Conservation (phyloP, 2,888 invertebrate genomes). For the Drosophila multiciliata region DNA sequence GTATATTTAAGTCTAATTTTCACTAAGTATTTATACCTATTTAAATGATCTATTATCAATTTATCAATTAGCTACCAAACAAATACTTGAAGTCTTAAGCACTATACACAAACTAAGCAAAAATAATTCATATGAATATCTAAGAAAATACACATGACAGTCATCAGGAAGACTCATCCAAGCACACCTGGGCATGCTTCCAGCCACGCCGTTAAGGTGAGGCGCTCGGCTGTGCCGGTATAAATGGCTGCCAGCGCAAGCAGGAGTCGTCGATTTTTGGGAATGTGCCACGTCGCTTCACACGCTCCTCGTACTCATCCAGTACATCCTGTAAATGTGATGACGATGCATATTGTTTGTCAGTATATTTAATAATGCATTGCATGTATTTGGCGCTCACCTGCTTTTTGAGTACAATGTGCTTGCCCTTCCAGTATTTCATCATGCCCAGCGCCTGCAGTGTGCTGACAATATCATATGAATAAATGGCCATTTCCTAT, state of each 20-base stretch:
- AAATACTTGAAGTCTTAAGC: constrained; percentile 48
- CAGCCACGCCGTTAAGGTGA: constrained; percentile 78
- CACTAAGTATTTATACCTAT: constrained; percentile 35
- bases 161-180: constrained; percentile 58
- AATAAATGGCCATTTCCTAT: constrained; percentile 96
- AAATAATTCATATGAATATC: constrained; percentile 27
- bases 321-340: constrained; percentile 90
- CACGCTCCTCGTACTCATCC: constrained; percentile 95
- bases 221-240: constrained; percentile 85
- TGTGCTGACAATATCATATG: constrained; percentile 99
- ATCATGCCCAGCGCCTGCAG: constrained; percentile 98
- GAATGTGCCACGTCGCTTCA: constrained; percentile 91
- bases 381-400: constrained; percentile 85
- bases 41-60: constrained; percentile 14
- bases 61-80: constrained; percentile 65
- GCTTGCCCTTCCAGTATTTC: constrained; percentile 99
- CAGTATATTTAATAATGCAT: not conserved
- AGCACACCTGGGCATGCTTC: constrained; percentile 72
- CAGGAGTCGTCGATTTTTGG: constrained; percentile 95
- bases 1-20: constrained; percentile 47
- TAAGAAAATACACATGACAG: constrained; percentile 40
- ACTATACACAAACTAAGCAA: constrained; percentile 30
- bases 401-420: constrained; percentile 97
- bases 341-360: not conserved
- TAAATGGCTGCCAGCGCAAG: constrained; percentile 95